phyloP scores from a whole-genome alignment of 2,113 vertebrate species.

The Stictonetta naevosa region DNA sequence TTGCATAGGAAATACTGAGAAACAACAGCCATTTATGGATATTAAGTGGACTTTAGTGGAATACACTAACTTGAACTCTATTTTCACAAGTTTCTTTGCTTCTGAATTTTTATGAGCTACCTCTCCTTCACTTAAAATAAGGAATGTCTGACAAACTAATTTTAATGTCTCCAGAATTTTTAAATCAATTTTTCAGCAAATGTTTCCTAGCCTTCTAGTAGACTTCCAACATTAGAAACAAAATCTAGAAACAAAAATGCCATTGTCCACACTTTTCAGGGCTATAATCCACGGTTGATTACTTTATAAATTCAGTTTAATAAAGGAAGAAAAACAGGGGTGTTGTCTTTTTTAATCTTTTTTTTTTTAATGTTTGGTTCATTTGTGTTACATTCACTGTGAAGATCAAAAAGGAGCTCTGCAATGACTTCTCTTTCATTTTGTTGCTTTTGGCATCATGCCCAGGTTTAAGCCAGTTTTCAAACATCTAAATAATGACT shows the following conservation, averaged over 20 bases:
- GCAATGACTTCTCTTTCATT: not conserved
- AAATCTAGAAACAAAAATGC: not conserved
- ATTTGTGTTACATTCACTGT: not conserved
- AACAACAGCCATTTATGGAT: not conserved
- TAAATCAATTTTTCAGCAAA: not conserved
- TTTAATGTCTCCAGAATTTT: not conserved
- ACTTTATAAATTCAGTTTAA: not conserved
- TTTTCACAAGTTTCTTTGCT: not conserved
- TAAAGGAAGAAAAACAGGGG: not conserved
- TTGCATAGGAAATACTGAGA: not conserved
- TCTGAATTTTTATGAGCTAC: not conserved
- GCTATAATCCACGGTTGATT: not conserved
- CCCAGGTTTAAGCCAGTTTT: conserved; percentile 45
- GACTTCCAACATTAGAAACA: not conserved
- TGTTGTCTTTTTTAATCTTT: not conserved
- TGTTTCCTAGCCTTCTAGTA: not conserved
- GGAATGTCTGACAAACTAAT: not conserved
- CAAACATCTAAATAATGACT: conserved; percentile 38
- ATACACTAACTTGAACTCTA: not conserved
- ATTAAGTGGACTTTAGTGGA: not conserved
- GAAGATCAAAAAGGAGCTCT: conserved; percentile 6
- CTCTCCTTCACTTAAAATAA: not conserved
- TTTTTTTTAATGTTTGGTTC: not conserved
- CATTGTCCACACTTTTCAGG: not conserved
- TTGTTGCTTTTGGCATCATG: conserved; percentile 7